Evolutionary conservation across 2,797 vertebrate genomes (phyloP).

Genomic region (Antrozous pallidus): DNA sequence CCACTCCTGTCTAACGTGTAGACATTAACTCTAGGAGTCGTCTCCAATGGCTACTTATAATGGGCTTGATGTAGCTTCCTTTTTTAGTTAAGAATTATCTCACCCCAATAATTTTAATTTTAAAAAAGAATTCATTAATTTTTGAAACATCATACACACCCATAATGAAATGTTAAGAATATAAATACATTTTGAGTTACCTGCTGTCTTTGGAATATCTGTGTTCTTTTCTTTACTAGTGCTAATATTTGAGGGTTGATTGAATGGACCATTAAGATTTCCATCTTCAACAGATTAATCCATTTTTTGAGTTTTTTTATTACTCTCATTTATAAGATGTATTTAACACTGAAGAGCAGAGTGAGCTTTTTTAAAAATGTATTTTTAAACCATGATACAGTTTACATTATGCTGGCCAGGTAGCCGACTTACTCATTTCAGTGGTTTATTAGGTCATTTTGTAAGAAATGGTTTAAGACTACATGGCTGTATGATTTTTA

Average conservation of each 20-base stretch:
- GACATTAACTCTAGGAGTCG: not conserved
- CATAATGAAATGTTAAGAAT: conserved; percentile 10
- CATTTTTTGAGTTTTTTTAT: not conserved
- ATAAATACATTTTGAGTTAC: not conserved
- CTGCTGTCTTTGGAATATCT: not conserved
- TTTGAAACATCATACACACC: not conserved
- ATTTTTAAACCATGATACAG: not conserved
- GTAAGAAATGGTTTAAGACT: conserved; percentile 20
- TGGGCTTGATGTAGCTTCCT: conserved; percentile 11
- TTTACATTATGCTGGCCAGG: not conserved
- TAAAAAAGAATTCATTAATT: conserved; percentile 6
- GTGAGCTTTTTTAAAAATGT: not conserved
- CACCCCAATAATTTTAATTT: not conserved
- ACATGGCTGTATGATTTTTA: not conserved
- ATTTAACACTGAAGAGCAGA: conserved; percentile 7
- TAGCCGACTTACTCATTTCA: not conserved
- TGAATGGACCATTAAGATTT: not conserved
- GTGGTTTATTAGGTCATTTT: conserved; percentile 26
- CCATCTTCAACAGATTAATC: not conserved
- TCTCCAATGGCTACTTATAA: conserved; percentile 12
- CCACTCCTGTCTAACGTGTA: not conserved
- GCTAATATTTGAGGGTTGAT: not conserved
- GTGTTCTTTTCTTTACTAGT: not conserved
- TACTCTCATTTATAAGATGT: conserved; percentile 15
- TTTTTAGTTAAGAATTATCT: conserved; percentile 1